phyloP scores from a whole-genome alignment of 2,888 invertebrate species.

The Aplocera efformata region DNA sequence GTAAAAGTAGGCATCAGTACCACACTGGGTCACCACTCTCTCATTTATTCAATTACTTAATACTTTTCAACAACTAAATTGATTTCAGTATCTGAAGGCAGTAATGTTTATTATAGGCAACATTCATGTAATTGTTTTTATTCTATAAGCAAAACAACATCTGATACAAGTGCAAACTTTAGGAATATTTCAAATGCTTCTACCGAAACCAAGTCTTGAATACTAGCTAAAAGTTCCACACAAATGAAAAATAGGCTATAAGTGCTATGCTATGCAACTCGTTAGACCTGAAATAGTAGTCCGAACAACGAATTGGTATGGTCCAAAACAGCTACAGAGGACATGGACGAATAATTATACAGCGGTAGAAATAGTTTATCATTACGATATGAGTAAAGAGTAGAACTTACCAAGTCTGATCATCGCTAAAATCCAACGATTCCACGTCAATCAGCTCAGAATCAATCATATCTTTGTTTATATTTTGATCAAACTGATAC shows the following conservation, averaged over 20 bases:
- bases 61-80: no score
- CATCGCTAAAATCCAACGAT: constrained; percentile 76
- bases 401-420: constrained; percentile 80
- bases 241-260: constrained; percentile 13
- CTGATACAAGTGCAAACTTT: no score
- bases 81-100: no score
- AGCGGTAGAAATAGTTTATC: constrained; percentile 9
- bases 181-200: no score
- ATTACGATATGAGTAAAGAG: constrained; percentile 8
- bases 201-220: no score
- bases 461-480: constrained; percentile 79
- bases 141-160: no score
- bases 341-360: constrained; percentile 33
- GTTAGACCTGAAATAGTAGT: constrained; percentile 36
- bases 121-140: no score
- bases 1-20: no score
- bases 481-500: constrained; percentile 76
- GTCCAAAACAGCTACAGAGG: constrained; percentile 29
- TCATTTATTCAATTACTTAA: no score
- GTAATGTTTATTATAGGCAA: no score
- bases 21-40: no score
- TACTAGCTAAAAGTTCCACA: no score
- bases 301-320: constrained; percentile 28
- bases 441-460: constrained; percentile 80
- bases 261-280: constrained; percentile 21